Percentiles rank a stretch among this genome's conserved stretches.
Evolutionary conservation across 2,113 vertebrate genomes (phyloP).

Genomic region (Ctenodactylus gundi): DNA sequence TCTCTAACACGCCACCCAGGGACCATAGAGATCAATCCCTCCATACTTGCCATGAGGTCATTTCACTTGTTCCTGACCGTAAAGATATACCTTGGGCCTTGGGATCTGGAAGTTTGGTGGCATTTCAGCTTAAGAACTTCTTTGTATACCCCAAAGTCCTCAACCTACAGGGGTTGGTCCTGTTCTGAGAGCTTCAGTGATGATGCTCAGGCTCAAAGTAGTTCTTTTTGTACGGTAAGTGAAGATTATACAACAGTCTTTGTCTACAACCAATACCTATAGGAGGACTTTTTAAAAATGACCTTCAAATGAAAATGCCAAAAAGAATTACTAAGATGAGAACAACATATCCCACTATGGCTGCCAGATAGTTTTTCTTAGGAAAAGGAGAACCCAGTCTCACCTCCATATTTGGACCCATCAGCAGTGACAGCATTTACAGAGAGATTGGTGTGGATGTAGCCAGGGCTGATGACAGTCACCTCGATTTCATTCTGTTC

Average conservation of each 20-base stretch:
- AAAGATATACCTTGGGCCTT: neutral
- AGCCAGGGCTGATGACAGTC: constrained; percentile 93
- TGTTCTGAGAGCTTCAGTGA: neutral
- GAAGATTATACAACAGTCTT: neutral
- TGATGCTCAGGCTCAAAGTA: neutral
- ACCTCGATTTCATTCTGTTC: constrained; percentile 88
- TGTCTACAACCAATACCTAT: neutral
- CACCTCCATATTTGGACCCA: constrained; percentile 94
- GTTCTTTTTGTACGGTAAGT: neutral
- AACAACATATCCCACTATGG: neutral
- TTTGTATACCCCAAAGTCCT: neutral
- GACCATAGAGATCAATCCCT: neutral
- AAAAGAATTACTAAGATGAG: neutral
- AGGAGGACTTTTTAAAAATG: neutral
- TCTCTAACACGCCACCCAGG: neutral
- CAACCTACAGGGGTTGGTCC: neutral
- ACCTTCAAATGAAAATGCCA: neutral
- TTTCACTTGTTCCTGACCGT: neutral
- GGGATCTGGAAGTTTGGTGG: neutral
- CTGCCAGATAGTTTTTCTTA: neutral
- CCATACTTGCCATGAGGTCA: neutral
- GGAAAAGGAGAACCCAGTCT: neutral
- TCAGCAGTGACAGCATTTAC: constrained; percentile 92
- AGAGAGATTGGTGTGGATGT: constrained; percentile 95
- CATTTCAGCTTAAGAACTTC: neutral